Evolutionary conservation across 2,797 vertebrate species (phyloP).

Genomic region (Vultur gryphus): DNA sequence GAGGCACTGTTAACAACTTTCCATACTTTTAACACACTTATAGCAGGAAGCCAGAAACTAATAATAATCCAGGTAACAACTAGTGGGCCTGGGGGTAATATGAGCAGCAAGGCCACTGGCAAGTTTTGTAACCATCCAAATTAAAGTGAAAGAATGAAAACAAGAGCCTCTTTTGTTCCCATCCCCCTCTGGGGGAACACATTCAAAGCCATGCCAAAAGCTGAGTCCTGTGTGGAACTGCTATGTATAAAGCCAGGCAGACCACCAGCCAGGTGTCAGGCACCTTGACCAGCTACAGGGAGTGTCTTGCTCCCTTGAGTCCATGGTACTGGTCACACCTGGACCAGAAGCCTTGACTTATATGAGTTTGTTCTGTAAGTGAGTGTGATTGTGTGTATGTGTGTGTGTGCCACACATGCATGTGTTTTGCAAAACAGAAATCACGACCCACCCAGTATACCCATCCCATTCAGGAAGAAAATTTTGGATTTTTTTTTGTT

Average conservation of each 20-base stretch:
- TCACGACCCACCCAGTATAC: neutral
- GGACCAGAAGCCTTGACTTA: neutral
- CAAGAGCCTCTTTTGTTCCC: neutral
- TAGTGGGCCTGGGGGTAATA: neutral
- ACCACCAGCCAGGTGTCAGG: neutral
- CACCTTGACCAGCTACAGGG: neutral
- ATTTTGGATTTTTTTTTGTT: neutral
- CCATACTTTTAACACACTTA: neutral
- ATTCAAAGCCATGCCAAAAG: neutral
- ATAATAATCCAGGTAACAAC: neutral
- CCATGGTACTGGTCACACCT: neutral
- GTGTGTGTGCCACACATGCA: neutral
- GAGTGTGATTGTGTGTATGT: neutral
- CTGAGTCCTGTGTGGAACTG: neutral
- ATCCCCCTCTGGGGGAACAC: rapidly evolving
- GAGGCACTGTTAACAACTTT: neutral
- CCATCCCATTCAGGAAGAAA: neutral
- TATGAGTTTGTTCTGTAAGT: neutral
- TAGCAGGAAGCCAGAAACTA: neutral
- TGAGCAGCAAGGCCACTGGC: neutral
- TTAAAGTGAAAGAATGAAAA: neutral
- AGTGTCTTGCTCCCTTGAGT: neutral
- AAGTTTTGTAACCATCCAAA: neutral
- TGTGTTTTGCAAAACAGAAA: neutral
- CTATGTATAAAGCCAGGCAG: neutral